These are phyloP conservation scores for Anticlea derivata DNA, from an alignment of 2,888 invertebrate species.

Conservation along the genomic window DNA sequence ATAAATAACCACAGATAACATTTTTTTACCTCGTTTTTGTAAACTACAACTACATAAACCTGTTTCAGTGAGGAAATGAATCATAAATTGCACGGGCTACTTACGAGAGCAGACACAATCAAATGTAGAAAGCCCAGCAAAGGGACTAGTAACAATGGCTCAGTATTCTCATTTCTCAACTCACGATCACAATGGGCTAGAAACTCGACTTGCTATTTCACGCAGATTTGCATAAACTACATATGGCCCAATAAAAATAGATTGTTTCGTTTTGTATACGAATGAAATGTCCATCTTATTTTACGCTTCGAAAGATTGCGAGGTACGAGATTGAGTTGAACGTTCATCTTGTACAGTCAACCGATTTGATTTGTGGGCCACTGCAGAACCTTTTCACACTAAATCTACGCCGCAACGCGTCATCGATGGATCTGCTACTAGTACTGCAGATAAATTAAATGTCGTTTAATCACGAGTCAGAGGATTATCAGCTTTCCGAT, in stretches of 20 bases:
- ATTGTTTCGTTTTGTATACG: constrained; percentile 45
- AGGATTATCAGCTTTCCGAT: too few relatives aligned
- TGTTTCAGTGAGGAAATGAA: not conserved
- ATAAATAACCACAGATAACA: too few relatives aligned
- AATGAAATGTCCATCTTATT: constrained; percentile 60
- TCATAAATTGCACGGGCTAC: not conserved
- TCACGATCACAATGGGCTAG: constrained; percentile 34
- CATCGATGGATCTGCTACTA: too few relatives aligned
- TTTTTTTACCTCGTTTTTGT: too few relatives aligned
- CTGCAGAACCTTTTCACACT: too few relatives aligned
- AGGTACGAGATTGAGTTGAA: constrained; percentile 3
- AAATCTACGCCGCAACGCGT: too few relatives aligned
- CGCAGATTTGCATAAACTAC: constrained; percentile 52
- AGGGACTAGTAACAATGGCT: constrained; percentile 19
- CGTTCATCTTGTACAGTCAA: not conserved
- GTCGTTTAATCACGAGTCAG: too few relatives aligned
- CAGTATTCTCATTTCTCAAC: constrained; percentile 28
- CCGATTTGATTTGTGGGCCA: too few relatives aligned
- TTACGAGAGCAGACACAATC: constrained; percentile 8
- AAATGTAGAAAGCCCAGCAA: constrained; percentile 18
- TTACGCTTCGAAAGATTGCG: constrained; percentile 49
- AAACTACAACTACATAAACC: too few relatives aligned
- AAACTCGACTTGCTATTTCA: constrained; percentile 53
- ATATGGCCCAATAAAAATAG: constrained; percentile 54
- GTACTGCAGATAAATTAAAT: too few relatives aligned